Conservation (phyloP, 2,113 vertebrate species). For the Seriola dumerili region DNA sequence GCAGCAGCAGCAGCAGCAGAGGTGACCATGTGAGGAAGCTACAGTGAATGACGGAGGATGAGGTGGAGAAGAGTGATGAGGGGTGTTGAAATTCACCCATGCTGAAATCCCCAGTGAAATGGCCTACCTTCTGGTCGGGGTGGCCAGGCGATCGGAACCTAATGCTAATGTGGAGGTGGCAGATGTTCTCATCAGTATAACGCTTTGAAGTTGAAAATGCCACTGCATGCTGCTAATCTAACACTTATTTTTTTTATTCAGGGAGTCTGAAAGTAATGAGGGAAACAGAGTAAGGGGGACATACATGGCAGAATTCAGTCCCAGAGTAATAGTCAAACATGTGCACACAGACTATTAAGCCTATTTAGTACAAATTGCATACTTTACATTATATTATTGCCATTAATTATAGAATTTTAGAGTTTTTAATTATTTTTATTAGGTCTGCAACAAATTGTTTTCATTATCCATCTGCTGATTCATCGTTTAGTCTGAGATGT, state of each 20-base stretch:
- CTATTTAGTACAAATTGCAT: background rate
- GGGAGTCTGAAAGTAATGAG: background rate
- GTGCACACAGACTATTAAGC: background rate
- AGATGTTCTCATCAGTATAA: slow-evolving; percentile 75
- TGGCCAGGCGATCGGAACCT: slow-evolving; percentile 53
- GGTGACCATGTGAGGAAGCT: slow-evolving; percentile 55
- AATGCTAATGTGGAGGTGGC: slow-evolving; percentile 70
- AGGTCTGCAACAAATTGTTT: background rate
- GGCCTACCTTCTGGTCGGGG: slow-evolving; percentile 65
- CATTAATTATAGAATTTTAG: background rate
- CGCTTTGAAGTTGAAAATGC: slow-evolving; percentile 57
- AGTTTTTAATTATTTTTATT: background rate
- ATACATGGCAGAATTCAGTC: background rate
- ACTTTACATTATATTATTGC: background rate
- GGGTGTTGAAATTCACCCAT: slow-evolving; percentile 53
- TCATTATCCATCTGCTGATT: background rate
- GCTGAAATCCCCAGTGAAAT: slow-evolving; percentile 49
- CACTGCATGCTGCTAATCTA: slow-evolving; percentile 43
- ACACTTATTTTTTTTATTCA: slow-evolving; percentile 32
- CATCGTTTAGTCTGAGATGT: background rate
- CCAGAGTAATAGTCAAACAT: too few species aligned
- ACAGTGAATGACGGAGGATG: slow-evolving; percentile 47
- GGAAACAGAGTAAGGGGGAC: background rate
- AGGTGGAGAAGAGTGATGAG: slow-evolving; percentile 64
- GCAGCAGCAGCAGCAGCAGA: slow-evolving; percentile 28